Conservation (phyloP, 1,140 invertebrate species). For the Euwallacea fornicatus region DNA sequence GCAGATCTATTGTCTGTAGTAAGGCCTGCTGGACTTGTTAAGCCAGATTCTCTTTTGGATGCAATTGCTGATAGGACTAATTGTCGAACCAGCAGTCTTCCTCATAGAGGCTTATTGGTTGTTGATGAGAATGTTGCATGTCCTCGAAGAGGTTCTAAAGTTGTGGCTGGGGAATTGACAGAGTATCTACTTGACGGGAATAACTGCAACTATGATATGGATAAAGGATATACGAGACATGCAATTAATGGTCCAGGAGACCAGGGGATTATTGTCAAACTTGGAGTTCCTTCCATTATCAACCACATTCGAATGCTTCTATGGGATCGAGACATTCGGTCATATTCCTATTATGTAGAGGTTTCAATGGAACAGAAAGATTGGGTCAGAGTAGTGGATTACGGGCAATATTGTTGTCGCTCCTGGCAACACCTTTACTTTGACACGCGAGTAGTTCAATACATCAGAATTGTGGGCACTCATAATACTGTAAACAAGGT, state of each 20-base stretch:
- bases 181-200: conserved; percentile 87
- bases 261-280: conserved; percentile 83
- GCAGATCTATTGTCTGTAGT: conserved; percentile 87
- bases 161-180: conserved; percentile 85
- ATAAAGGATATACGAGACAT: conserved; percentile 89
- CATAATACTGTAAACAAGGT: conserved; percentile 94
- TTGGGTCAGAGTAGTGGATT: conserved; percentile 91
- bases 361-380: conserved; percentile 95
- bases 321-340: conserved; percentile 93
- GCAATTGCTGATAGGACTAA: conserved; percentile 83
- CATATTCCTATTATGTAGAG: conserved; percentile 96
- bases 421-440: conserved; percentile 98
- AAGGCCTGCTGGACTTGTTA: conserved; percentile 80
- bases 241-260: conserved; percentile 81
- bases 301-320: conserved; percentile 92
- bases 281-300: conserved; percentile 86
- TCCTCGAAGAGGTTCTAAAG: conserved; percentile 73
- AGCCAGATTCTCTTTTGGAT: conserved; percentile 89
- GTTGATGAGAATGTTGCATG: conserved; percentile 90
- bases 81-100: not conserved
- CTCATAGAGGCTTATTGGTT: conserved; percentile 4
- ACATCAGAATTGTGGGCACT: conserved; percentile 89
- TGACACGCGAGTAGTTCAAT: conserved; percentile 82
- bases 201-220: conserved; percentile 85
- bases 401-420: conserved; percentile 87